phyloP scores from a whole-genome alignment of 2,888 invertebrate species.

The Tanypteryx hageni region DNA sequence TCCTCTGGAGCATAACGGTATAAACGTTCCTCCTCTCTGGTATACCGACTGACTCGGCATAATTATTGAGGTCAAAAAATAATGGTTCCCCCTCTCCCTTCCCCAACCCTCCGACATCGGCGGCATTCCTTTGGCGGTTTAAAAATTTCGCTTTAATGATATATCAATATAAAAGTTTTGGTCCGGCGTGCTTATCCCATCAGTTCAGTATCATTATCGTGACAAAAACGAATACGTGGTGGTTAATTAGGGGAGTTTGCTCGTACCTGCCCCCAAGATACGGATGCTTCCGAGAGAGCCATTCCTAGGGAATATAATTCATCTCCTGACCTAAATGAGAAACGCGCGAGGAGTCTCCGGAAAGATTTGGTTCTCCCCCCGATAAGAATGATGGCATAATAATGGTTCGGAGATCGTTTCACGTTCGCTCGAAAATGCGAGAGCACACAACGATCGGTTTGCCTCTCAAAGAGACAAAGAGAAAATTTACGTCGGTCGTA shows the following conservation, averaged over 20 bases:
- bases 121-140: not conserved
- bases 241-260: constrained; percentile 34
- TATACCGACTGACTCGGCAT: constrained; percentile 27
- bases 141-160: constrained; percentile 31
- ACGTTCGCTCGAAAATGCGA: constrained; percentile 12
- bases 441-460: not conserved
- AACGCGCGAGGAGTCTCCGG: not conserved
- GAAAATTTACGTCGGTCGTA: not conserved
- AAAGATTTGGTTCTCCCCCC: constrained; percentile 14
- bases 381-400: constrained; percentile 44
- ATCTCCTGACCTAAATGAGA: constrained; percentile 27
- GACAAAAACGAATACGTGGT: not conserved
- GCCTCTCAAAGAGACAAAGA: not conserved
- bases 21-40: not conserved
- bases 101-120: not conserved
- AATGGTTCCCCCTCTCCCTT: not conserved
- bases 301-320: constrained; percentile 4
- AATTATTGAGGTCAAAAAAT: constrained; percentile 52
- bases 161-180: not conserved
- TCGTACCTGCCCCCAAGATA: not conserved
- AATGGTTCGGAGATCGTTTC: constrained; percentile 39
- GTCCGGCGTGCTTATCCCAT: not conserved
- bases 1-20: not conserved
- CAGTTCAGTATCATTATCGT: not conserved
- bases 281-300: not conserved